These are phyloP conservation scores for Dryobotodes eremita DNA, from an alignment of 2,888 invertebrate species.

Conservation along the genomic window DNA sequence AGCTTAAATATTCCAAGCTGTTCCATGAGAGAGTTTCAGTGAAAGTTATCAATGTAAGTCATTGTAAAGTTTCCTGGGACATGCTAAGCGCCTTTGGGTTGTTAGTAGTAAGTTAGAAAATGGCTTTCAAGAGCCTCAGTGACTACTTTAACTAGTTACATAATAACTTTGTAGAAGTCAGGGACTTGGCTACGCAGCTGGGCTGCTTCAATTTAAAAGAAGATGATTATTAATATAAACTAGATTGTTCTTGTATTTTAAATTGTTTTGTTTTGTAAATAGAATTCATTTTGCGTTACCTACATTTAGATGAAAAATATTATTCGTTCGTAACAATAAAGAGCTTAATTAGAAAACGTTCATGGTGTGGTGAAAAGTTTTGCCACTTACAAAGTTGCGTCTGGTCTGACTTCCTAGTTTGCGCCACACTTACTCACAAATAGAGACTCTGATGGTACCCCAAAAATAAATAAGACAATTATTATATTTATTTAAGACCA, in stretches of 20 bases:
- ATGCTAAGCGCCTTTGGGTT: conserved; percentile 21
- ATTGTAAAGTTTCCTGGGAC: conserved; percentile 36
- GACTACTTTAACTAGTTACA: conserved; percentile 36
- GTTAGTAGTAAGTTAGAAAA: conserved; percentile 54
- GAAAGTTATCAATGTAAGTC: conserved; percentile 39
- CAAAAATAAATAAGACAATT: background rate
- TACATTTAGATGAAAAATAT: background rate
- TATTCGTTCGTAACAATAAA: background rate
- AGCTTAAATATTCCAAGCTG: background rate
- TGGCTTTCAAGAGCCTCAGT: conserved; percentile 39
- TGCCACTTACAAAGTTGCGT: background rate
- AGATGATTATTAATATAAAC: conserved; percentile 5
- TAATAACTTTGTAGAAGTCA: conserved; percentile 34
- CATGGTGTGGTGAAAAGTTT: background rate
- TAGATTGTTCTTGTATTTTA: background rate
- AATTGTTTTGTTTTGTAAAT: background rate
- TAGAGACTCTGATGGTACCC: background rate
- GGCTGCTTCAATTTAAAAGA: conserved; percentile 7
- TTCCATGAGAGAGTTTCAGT: background rate
- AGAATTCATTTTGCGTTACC: background rate
- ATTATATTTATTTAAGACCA: too few relatives aligned
- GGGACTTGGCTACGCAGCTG: conserved; percentile 29
- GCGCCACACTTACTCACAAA: background rate
- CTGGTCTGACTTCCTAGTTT: background rate
- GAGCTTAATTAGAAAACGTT: too few relatives aligned